Evolutionary conservation across 1,140 invertebrate species (phyloP).

Genomic region (Meloidogyne floridensis): DNA sequence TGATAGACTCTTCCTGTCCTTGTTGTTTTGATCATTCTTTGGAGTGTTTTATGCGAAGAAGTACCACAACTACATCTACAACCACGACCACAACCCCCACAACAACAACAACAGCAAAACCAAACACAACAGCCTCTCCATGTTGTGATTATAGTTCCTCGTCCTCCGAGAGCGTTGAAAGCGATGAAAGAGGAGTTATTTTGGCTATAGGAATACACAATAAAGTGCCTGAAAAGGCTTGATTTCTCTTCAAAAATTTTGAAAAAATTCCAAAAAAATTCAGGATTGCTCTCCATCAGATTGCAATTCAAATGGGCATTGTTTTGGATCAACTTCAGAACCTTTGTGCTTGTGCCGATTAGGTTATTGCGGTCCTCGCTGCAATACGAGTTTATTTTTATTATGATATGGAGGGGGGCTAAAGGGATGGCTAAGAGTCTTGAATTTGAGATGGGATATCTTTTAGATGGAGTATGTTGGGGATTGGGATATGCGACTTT

Average conservation of each 20-base stretch:
- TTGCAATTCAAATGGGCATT: conserved; percentile 19
- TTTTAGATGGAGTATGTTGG: too few species aligned
- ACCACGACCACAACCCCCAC: not conserved
- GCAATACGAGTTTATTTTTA: conserved; percentile 5
- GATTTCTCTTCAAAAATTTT: not conserved
- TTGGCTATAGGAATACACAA: not conserved
- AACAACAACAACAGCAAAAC: not conserved
- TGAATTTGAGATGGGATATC: too few species aligned
- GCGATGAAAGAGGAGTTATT: not conserved
- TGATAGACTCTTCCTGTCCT: conserved; percentile 4
- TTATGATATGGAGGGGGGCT: too few species aligned
- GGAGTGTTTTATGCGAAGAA: conserved; percentile 9
- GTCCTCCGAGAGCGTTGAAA: not conserved
- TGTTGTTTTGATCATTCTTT: conserved; percentile 10
- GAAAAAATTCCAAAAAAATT: not conserved
- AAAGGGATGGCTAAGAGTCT: too few species aligned
- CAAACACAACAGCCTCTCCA: not conserved
- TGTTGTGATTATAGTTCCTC: not conserved
- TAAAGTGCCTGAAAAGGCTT: not conserved
- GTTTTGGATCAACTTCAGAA: conserved; percentile 3
- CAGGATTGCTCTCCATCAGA: conserved; percentile 14
- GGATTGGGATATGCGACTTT: too few species aligned
- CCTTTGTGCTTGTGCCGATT: conserved; percentile 12
- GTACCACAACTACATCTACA: not conserved
- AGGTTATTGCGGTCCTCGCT: conserved; percentile 21